Percentiles rank a stretch among this genome's conserved stretches.
These are phyloP conservation scores for Tangara arthus DNA, from an alignment of 2,797 vertebrate species.

Conservation along the genomic window DNA sequence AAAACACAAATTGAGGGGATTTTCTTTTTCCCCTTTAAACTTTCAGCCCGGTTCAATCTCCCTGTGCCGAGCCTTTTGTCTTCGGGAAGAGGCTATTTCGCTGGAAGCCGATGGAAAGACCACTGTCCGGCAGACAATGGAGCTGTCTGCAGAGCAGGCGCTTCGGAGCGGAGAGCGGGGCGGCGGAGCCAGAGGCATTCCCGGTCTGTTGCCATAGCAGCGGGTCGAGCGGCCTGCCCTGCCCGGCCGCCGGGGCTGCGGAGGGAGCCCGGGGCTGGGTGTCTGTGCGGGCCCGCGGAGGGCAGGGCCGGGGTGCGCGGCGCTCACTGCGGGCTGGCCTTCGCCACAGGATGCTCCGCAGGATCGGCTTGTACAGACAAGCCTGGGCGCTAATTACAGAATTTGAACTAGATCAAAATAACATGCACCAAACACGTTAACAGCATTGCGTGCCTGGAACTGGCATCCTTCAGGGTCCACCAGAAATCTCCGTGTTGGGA, in stretches of 20 bases:
- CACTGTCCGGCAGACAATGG: slow-evolving; percentile 49
- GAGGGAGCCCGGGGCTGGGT: not conserved
- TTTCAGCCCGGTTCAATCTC: slow-evolving; percentile 1
- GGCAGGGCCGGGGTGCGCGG: not conserved
- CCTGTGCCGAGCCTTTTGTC: slow-evolving; percentile 35
- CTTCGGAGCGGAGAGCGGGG: not conserved
- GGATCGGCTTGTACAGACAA: not conserved
- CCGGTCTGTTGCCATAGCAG: slow-evolving; percentile 71
- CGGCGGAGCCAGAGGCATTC: slow-evolving; percentile 31
- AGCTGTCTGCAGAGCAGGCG: slow-evolving; percentile 18
- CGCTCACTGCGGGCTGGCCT: not conserved
- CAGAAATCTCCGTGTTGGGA: not conserved
- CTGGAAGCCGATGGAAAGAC: slow-evolving; percentile 29
- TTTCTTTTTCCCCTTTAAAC: not conserved
- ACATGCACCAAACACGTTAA: not conserved
- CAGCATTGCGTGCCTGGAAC: not conserved
- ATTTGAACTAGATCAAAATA: not conserved
- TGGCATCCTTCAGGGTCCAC: not conserved
- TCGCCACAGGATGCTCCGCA: not conserved
- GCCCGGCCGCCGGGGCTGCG: not conserved
- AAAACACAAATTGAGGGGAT: not conserved
- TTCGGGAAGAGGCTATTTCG: slow-evolving; percentile 1
- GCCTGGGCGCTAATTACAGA: not conserved
- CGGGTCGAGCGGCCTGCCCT: not conserved
- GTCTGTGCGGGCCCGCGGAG: not conserved